phyloP scores from a whole-genome alignment of 1,140 invertebrate species.

The Temnothorax nylanderi region DNA sequence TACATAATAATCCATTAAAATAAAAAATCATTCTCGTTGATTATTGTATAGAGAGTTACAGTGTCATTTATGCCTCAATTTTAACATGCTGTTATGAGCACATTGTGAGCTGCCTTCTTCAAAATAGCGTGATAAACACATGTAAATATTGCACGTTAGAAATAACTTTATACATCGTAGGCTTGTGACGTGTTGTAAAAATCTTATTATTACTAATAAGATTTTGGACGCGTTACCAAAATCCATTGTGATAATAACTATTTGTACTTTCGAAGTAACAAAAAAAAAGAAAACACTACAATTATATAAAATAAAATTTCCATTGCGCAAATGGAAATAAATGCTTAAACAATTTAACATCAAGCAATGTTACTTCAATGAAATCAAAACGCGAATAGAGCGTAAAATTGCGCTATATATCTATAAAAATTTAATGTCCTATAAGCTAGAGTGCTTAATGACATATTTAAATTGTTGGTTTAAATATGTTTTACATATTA shows the following conservation, averaged over 20 bases:
- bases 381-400: slow-evolving; percentile 32
- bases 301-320: slow-evolving; percentile 57
- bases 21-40: slow-evolving; percentile 41
- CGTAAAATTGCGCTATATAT: slow-evolving; percentile 39
- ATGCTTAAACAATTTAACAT: slow-evolving; percentile 52
- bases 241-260: slow-evolving; percentile 63
- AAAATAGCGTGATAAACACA: slow-evolving; percentile 63
- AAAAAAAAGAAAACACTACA: slow-evolving; percentile 53
- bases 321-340: slow-evolving; percentile 22
- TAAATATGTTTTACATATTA: slow-evolving; percentile 57
- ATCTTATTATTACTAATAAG: slow-evolving; percentile 65
- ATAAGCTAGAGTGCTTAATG: slow-evolving; percentile 57
- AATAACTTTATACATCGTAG: slow-evolving; percentile 65
- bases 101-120: slow-evolving; percentile 33
- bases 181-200: slow-evolving; percentile 67
- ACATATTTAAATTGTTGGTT: slow-evolving; percentile 55
- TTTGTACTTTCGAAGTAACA: slow-evolving; percentile 74
- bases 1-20: slow-evolving; percentile 45
- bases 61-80: slow-evolving; percentile 26
- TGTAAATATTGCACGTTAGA: slow-evolving; percentile 63
- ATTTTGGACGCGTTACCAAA: slow-evolving; percentile 61
- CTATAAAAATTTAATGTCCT: slow-evolving; percentile 54
- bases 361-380: slow-evolving; percentile 44
- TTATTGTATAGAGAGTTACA: slow-evolving; percentile 35
- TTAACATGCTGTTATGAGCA: slow-evolving; percentile 44